These are phyloP conservation scores for Heliconius hewitsoni DNA, from an alignment of 1,140 invertebrate species.

Conservation along the genomic window DNA sequence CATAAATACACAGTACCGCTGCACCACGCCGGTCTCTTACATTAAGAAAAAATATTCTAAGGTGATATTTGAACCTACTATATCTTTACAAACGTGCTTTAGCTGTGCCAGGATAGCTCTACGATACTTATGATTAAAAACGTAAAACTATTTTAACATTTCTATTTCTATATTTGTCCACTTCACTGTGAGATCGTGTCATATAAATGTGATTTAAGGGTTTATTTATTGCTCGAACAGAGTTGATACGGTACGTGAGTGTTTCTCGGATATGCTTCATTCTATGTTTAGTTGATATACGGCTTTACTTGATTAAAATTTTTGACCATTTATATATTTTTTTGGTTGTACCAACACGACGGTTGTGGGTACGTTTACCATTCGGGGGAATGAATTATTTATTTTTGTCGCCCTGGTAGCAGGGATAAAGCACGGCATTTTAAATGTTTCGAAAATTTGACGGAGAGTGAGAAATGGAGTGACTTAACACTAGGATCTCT, in stretches of 20 bases:
- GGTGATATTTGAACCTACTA: too few relatives aligned
- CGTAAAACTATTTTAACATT: background rate
- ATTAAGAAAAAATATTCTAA: too few relatives aligned
- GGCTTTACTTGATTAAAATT: background rate
- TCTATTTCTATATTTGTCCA: slow-evolving; percentile 1
- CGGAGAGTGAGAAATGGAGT: too few relatives aligned
- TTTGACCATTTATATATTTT: background rate
- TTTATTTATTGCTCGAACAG: slow-evolving; percentile 13
- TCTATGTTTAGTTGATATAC: background rate
- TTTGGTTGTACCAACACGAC: background rate
- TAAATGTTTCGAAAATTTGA: too few relatives aligned
- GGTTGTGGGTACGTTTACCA: too few relatives aligned
- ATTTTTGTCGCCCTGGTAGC: too few relatives aligned
- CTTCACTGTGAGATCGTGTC: slow-evolving; percentile 33
- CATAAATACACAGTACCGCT: too few relatives aligned
- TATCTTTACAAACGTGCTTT: too few relatives aligned
- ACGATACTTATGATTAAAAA: background rate
- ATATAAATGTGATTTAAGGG: slow-evolving; percentile 37
- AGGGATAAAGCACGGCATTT: too few relatives aligned
- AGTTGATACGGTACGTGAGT: slow-evolving; percentile 8
- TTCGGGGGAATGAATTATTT: too few relatives aligned
- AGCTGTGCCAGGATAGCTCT: background rate
- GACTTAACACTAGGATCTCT: too few relatives aligned
- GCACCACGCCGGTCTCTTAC: too few relatives aligned
- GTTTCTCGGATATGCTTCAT: background rate